Conservation (phyloP, 2,797 vertebrate species). For the Chiloscyllium punctatum region DNA sequence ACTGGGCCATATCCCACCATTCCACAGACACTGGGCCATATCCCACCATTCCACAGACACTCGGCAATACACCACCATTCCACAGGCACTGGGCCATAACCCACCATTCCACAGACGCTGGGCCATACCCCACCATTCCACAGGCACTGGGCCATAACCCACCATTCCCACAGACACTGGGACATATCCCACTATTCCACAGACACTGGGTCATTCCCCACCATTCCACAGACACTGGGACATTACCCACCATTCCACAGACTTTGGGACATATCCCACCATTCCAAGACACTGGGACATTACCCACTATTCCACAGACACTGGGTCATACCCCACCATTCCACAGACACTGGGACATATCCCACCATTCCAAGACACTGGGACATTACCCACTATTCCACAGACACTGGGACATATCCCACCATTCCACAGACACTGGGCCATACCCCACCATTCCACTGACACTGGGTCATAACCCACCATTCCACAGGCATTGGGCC, state of each 20-base stretch:
- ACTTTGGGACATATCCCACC: neutral
- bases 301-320: no score
- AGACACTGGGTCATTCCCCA: no score
- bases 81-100: neutral
- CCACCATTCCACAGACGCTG: neutral
- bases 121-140: no score
- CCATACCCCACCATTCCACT: neutral
- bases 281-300: neutral
- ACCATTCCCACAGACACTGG: neutral
- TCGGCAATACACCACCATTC: no score
- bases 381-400: neutral
- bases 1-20: neutral
- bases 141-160: no score
- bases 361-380: no score
- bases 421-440: no score
- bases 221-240: neutral
- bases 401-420: neutral
- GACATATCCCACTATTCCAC: no score
- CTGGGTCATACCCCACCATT: neutral
- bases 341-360: neutral
- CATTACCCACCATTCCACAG: no score
- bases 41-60: neutral
- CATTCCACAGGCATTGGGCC: no score
- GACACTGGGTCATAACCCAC: neutral
- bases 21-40: no score